These are phyloP conservation scores for Alectura lathami DNA, from an alignment of 2,113 vertebrate genomes.

Conservation along the genomic window DNA sequence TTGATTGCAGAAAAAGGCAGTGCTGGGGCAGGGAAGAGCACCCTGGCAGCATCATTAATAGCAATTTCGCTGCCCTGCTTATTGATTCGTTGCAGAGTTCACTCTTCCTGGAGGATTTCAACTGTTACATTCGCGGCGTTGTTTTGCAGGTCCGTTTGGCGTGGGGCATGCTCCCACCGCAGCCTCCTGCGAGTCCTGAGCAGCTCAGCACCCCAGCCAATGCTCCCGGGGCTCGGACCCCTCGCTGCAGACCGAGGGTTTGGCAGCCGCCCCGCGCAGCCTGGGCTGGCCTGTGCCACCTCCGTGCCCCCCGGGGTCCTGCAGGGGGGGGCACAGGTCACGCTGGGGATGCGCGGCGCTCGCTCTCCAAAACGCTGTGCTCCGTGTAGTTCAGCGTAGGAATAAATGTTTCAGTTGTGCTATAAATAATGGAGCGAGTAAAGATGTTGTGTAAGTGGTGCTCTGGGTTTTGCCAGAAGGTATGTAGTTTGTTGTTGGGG, in stretches of 20 bases:
- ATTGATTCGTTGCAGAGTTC: not conserved
- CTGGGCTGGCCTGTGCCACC: too few relatives aligned
- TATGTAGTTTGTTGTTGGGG: conserved; percentile 66
- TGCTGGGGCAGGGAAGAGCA: not conserved
- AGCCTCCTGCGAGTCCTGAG: not conserved
- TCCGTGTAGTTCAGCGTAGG: conserved; percentile 67
- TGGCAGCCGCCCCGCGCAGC: too few relatives aligned
- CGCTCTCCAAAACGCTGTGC: not conserved
- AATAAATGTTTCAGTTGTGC: conserved; percentile 90
- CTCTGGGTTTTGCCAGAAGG: conserved; percentile 84
- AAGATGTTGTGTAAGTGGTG: conserved; percentile 84
- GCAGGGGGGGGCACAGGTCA: rapidly evolving
- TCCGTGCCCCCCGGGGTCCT: not conserved
- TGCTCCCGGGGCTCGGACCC: not conserved
- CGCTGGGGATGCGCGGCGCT: rapidly evolving
- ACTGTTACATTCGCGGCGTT: rapidly evolving
- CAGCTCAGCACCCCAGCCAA: not conserved
- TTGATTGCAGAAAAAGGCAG: not conserved
- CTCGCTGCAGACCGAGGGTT: not conserved
- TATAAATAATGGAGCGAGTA: conserved; percentile 90
- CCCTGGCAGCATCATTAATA: not conserved
- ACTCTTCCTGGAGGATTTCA: not conserved
- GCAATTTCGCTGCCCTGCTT: not conserved
- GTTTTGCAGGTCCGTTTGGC: not conserved
- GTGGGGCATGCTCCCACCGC: rapidly evolving